Evolutionary conservation across 2,113 vertebrate genomes (phyloP).

Genomic region (Microtus montanus): DNA sequence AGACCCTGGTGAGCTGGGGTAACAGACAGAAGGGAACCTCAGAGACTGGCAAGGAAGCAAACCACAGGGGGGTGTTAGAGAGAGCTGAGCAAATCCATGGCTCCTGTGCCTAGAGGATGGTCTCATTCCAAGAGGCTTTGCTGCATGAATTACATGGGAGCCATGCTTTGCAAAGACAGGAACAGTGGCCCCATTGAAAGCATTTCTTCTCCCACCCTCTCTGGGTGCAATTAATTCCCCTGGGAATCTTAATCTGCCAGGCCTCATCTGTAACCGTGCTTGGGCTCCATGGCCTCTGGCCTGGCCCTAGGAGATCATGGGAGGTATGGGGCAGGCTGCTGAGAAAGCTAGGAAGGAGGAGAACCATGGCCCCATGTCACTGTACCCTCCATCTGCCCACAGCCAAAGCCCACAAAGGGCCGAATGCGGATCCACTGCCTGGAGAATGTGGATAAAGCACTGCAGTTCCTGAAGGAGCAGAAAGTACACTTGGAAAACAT

Average conservation of each 20-base stretch:
- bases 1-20: conserved; percentile 91
- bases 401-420: conserved; percentile 95
- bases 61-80: neutral
- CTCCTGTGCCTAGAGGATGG: neutral
- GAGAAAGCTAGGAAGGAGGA: neutral
- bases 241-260: conserved; percentile 80
- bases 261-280: conserved; percentile 7
- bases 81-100: neutral
- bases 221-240: conserved; percentile 72
- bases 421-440: conserved; percentile 97
- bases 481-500: conserved; percentile 96
- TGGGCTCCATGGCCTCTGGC: neutral
- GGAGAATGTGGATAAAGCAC: conserved; percentile 95
- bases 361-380: neutral
- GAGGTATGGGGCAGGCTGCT: neutral
- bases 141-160: neutral
- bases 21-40: neutral
- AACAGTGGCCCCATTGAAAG: conserved; percentile 75
- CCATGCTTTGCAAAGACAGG: neutral
- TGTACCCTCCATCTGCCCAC: neutral
- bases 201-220: conserved; percentile 25
- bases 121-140: neutral
- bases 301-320: neutral
- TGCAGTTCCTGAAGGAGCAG: conserved; percentile 96
- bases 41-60: neutral